These are phyloP conservation scores for Zapus hudsonius DNA, from an alignment of 2,113 vertebrate species.

Conservation along the genomic window DNA sequence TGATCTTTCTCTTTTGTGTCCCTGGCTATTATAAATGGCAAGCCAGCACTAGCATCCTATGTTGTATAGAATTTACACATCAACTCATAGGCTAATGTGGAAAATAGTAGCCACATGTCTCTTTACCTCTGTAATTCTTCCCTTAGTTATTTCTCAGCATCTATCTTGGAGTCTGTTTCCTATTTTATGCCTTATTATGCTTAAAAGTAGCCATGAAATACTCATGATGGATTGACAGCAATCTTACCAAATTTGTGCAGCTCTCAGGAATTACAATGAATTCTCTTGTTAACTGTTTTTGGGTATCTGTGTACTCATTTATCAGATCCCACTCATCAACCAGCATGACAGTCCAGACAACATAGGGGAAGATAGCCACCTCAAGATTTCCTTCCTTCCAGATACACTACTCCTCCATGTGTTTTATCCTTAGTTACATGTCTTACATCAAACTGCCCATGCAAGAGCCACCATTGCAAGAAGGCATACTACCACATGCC, in stretches of 20 bases:
- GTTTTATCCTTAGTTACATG: background rate
- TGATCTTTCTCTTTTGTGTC: background rate
- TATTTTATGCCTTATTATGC: background rate
- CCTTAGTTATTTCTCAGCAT: background rate
- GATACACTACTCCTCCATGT: background rate
- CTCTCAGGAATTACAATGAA: background rate
- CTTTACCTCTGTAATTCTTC: background rate
- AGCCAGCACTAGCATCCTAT: background rate
- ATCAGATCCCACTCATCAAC: too few species aligned
- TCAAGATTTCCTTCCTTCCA: background rate
- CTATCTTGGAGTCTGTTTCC: background rate
- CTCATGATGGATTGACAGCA: too few species aligned
- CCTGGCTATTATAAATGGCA: background rate
- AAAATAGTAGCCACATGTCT: background rate
- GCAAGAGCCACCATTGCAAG: background rate
- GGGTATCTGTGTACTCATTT: too few species aligned
- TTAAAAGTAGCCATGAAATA: background rate
- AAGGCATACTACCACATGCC: background rate
- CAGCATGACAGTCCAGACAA: background rate
- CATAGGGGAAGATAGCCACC: background rate
- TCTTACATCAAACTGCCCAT: too few species aligned
- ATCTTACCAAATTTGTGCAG: background rate
- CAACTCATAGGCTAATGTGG: background rate
- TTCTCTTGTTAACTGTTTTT: background rate
- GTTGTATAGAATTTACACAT: background rate